Evolutionary conservation across 2,113 vertebrate species (phyloP), one percentile per base, ranked within the genome.

Genomic region (Triplophysa siluroides): DNA sequence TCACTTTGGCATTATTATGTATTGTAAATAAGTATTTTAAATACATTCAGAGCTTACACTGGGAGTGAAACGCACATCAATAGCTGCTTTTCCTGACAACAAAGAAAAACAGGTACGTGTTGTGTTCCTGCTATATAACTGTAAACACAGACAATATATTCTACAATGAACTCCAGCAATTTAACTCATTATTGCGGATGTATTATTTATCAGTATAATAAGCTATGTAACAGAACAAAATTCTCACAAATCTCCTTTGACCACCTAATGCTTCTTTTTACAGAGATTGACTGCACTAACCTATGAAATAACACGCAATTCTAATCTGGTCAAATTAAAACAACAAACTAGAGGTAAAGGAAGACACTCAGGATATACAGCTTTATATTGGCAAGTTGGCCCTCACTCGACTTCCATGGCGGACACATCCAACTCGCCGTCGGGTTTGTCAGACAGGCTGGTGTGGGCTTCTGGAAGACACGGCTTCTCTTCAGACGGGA

Each of bases 371-470:
- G 4, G 21, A 60, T 38, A 41, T 4, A 11, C 41, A 18, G 14
- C 24, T 63, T 64, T 41, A 56, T 43, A 61, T 73, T 73, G 54
- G 58, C 52, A 65, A 19, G 26, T 19, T 26, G 38, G 19, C 70
- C 86, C 92, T 93, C 50, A 98, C 90, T 99, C 94, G 83, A 94
- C 88, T 86, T 95, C 94, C 92, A 91, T 91, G 85, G 93, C 88
- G 78, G 95, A 93, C 76, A 93, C 88, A 79, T 95, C 93, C 54
- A 93, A 93, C 91, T 96, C 95, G 78, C 84, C 86, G 70, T 93
- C 91, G 3, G 84, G 85, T 80, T 88, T 91, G 81, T 90, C 86
- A 8, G 50, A 1, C 2, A 71, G 21, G 19, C 72, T 68, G 4
- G 43, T 52, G 26, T 63, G 8, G 9, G 73, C 24, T 38, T 83